These are phyloP conservation scores for Syngnathus floridae DNA, from an alignment of 2,113 vertebrate genomes.

Conservation along the genomic window DNA sequence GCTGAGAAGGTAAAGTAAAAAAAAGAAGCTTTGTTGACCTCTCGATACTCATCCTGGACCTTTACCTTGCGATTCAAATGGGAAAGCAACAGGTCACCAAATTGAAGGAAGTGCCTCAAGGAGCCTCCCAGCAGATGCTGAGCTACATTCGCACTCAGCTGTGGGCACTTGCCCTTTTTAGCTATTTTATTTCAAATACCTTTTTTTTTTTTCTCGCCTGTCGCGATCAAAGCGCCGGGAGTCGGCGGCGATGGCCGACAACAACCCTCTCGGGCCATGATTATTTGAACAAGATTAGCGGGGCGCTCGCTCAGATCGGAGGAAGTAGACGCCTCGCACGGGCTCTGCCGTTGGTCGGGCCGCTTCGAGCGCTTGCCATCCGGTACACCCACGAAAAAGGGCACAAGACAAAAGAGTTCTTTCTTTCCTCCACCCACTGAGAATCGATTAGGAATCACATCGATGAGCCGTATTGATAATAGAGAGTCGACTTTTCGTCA, in stretches of 20 bases:
- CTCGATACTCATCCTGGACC: neutral
- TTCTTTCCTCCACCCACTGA: no score
- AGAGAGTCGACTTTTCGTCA: no score
- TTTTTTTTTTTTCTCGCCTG: neutral
- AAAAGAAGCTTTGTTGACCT: neutral
- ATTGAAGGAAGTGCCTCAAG: neutral
- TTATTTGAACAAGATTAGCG: neutral
- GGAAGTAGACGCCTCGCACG: no score
- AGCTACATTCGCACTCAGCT: neutral
- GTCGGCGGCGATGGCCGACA: neutral
- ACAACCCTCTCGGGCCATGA: neutral
- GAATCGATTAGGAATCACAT: no score
- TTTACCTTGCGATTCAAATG: neutral
- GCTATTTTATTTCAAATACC: no score
- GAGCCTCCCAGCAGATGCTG: neutral
- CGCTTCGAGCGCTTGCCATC: no score
- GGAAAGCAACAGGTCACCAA: neutral
- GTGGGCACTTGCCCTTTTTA: neutral
- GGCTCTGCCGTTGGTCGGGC: no score
- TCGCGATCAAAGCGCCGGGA: neutral
- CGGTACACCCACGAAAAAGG: no score
- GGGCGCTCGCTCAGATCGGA: neutral
- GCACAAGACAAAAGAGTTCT: no score
- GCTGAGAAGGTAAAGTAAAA: conserved; percentile 78
- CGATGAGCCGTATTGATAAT: no score